Base-by-base conservation (phyloP, 2,797 vertebrate species). In the Eulemur coronatus region DNA sequence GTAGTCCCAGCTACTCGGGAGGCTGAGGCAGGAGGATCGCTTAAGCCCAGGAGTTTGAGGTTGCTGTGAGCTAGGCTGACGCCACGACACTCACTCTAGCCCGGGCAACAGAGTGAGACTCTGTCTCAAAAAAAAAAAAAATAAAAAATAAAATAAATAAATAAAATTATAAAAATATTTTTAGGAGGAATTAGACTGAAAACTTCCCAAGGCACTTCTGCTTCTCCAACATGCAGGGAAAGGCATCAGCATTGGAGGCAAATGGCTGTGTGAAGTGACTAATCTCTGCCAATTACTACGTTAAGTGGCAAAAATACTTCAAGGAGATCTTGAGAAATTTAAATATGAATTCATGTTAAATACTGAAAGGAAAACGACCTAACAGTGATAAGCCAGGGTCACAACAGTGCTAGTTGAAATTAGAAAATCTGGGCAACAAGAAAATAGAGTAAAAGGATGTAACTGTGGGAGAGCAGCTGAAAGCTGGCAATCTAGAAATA, bases 131-230 rank as follows among this genome's bases (percentile, higher is more conserved):
- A 41, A 41, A 41, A 41, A 41, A 3, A 41, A 41, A 41, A 41
- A 41, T 41, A 41, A 41, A 41, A 41, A 41, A 41, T 41, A 5
- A 41, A 41, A 5, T n/a, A 41, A 41, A 41, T 41, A 41, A 41
- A 92, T 2, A 92, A 82, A 93, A 79, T 73, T 67, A 78, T 43
- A 72, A 81, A 94, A 84, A 28, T 30, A 50, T 52, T 75, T 94
- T 94, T 55, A 93, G 41, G 33, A 63, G 90, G 43, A 38, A 79
- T 57, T 75, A 69, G 78, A 65, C 41, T 72, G 59, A 70, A 96
- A 95, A 87, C 48, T 48, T 69, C 14, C 52, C 50, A 28, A 65
- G 70, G 38, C 33, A 65, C 41, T 76, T 87, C 55, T 48, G 13
- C 35, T 93, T 75, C 48, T 94, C 50, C 65, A 82, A 48, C 70